These are phyloP conservation scores for Paraplagusia blochii DNA, from an alignment of 2,113 vertebrate genomes.

Conservation along the genomic window DNA sequence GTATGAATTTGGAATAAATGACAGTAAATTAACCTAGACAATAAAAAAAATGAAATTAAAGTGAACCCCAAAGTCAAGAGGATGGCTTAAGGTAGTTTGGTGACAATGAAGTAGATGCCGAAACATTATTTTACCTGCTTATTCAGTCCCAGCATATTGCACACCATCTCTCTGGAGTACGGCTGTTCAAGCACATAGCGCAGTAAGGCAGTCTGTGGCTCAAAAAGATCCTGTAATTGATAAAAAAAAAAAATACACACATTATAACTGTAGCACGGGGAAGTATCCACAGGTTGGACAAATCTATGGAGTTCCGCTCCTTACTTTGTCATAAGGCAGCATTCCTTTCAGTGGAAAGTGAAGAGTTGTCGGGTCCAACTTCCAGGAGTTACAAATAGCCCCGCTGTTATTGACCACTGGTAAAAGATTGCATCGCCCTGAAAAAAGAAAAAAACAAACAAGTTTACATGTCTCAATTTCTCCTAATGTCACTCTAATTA, in stretches of 20 bases:
- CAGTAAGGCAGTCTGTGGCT: slow-evolving; percentile 94
- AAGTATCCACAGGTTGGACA: background rate
- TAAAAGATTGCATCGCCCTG: slow-evolving; percentile 94
- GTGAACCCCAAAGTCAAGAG: background rate
- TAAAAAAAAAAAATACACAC: background rate
- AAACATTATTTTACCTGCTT: slow-evolving; percentile 86
- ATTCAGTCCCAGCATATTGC: slow-evolving; percentile 99
- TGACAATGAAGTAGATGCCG: slow-evolving; percentile 32
- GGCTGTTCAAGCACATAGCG: slow-evolving; percentile 98
- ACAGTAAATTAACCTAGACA: background rate
- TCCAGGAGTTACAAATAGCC: slow-evolving; percentile 99
- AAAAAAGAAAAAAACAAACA: slow-evolving; percentile 30
- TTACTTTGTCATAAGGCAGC: slow-evolving; percentile 96
- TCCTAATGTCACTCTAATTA: too few species aligned
- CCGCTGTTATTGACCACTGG: slow-evolving; percentile 98
- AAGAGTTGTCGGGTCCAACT: slow-evolving; percentile 92
- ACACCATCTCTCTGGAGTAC: slow-evolving; percentile 99
- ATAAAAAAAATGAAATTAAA: background rate
- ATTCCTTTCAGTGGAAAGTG: slow-evolving; percentile 94
- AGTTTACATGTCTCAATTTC: too few species aligned
- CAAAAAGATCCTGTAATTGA: slow-evolving; percentile 91
- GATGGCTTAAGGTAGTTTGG: slow-evolving; percentile 65
- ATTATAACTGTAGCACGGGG: background rate
- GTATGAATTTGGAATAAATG: background rate
- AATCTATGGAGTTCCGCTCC: too few species aligned